Base-by-base conservation (phyloP, 2,113 vertebrate species). In the Tenebrosternarchus preto region DNA sequence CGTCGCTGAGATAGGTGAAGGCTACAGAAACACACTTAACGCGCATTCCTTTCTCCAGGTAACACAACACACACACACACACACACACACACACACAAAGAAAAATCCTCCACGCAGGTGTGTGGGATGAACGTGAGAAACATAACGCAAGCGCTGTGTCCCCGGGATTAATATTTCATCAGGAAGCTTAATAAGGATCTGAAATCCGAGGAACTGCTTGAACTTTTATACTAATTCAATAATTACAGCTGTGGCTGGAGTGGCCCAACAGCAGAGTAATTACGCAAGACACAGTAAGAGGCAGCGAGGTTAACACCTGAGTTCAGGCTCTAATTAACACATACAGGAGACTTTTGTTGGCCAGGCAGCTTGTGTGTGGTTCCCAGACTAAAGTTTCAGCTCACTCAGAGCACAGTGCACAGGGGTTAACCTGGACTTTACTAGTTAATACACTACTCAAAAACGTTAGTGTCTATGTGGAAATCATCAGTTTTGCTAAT, bases 201-300 rank as follows among this genome's bases (percentile, higher is more conserved):
- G 97, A 97, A 97, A 98, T 94, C 90, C 87, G 95, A 98, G 94
- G 92, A 95, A 92, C 83, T 87, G 93, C 92, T 91, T 96, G 94
- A 98, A 97, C 96, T 96, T 97, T 93, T 89, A 93, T 94, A 90
- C 94, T 96, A 97, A 97, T 98, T 97, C 95, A 97, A 92, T 98
- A 97, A 98, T 98, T 98, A 94, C 93, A 94, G 94, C 94, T 94
- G 90, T 94, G 92, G 87, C 92, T 92, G 90, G 92, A 92, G 92
- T 90, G 92, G 93, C 92, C 92, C 92, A 90, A 88, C 90, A 92
- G 93, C 92, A 55, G 92, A 92, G 88, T 91, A 92, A 93, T 94
- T 94, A 92, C 92, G 91, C 92, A 92, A 93, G 90, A 91, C 80
- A 87, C 88, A 88, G 89, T 92, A 92, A 90, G 89, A 89, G 88